These are phyloP conservation scores for Dorcus hopei DNA, from an alignment of 2,888 invertebrate genomes.

Conservation along the genomic window DNA sequence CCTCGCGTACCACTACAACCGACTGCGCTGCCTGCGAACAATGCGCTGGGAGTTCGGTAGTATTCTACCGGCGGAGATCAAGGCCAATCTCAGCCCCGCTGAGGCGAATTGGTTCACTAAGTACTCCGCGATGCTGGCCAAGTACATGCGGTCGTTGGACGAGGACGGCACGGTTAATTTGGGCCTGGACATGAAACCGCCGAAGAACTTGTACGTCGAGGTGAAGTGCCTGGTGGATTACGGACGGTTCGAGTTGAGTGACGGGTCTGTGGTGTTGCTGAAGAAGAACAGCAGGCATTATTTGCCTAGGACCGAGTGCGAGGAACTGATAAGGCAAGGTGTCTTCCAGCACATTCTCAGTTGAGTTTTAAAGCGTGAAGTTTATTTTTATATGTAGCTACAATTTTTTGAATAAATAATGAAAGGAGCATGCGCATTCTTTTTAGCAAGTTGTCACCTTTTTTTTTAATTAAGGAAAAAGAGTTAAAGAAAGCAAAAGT, in stretches of 20 bases:
- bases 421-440: too few species aligned
- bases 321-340: conserved; percentile 86
- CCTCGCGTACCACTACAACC: conserved; percentile 76
- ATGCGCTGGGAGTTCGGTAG: conserved; percentile 96
- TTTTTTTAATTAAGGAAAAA: too few species aligned
- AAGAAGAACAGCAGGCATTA: conserved; percentile 91
- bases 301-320: conserved; percentile 83
- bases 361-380: not conserved
- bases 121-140: conserved; percentile 81
- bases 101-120: conserved; percentile 87
- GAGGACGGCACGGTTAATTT: conserved; percentile 81
- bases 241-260: conserved; percentile 90
- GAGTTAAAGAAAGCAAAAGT: too few species aligned
- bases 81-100: conserved; percentile 71
- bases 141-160: conserved; percentile 87
- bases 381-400: not conserved
- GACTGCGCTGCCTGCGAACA: conserved; percentile 77
- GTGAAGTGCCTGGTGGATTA: conserved; percentile 87
- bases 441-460: too few species aligned
- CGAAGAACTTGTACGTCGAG: conserved; percentile 88
- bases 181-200: conserved; percentile 83
- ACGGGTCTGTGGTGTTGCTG: conserved; percentile 84
- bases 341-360: conserved; percentile 70
- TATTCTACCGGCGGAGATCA: conserved; percentile 81
- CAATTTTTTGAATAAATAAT: not conserved